Base-by-base conservation (phyloP, 2,888 invertebrate species). In the Limnephilus rhombicus region DNA sequence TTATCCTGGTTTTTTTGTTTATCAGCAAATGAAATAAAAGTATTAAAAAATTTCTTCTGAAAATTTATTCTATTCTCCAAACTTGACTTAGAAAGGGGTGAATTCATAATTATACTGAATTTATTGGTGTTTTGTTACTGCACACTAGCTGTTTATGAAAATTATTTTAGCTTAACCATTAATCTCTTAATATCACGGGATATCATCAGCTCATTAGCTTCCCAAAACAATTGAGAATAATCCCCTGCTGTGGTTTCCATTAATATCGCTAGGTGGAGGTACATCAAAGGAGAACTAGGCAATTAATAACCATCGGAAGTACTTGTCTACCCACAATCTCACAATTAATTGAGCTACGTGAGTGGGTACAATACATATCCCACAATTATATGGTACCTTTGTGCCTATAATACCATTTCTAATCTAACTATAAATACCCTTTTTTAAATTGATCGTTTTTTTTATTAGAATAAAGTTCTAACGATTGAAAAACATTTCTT, bases 131-230 rank as follows among this genome's bases (percentile, higher is more conserved):
- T 68, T 68, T 68, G 24, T 9, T n/a, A 24, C 9, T 68, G 68
- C 24, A 68, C 24, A 68, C 24, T 68, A 7, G n/a, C 68, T 68
- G 68, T 68, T 68, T n/a, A 68, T 68, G 68, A 68, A 24, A 68
- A 24, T 68, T 68, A 68, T 68, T 68, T 68, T 68, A 9, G 9
- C 18, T 7, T 68, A 68, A 68, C 68, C n/a, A 68, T 68, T 68
- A 68, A 68, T 68, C 68, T 68, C 9, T 68, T 68, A 68, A 68
- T 68, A 68, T 68, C 68, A 68, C 24, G 9, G n/a, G 68, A 68
- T 68, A 68, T 68, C n/a, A 68, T 68, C 68, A 68, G 68, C 68
- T 68, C 68, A 68, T 68, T 68, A 68, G 68, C 68, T 68, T 68
- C 68, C n/a, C 68, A n/a, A 68, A 68, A 68, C 68, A 68, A 68